Conservation (phyloP, 1,140 invertebrate species). For the Charaxes varanes region DNA sequence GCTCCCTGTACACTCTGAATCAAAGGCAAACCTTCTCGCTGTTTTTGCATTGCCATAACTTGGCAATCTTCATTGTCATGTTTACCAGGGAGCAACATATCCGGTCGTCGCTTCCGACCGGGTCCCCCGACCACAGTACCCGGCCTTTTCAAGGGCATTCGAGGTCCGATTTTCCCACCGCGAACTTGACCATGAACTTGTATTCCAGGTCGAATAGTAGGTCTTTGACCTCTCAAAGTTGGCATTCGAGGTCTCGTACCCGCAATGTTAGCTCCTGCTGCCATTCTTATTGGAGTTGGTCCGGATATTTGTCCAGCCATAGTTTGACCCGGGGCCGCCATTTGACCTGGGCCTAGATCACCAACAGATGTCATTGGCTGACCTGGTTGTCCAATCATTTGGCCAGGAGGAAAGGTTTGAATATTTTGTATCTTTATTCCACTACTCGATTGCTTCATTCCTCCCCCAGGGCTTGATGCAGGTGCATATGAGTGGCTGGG, state of each 20-base stretch:
- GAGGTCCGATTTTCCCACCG: slow-evolving; percentile 35
- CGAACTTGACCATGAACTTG: slow-evolving; percentile 58
- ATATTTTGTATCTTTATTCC: slow-evolving; percentile 59
- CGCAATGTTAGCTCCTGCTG: slow-evolving; percentile 35
- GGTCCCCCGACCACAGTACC: slow-evolving; percentile 30
- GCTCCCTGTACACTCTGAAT: slow-evolving; percentile 83
- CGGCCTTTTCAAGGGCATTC: slow-evolving; percentile 62
- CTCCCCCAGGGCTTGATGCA: slow-evolving; percentile 38
- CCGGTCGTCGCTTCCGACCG: slow-evolving; percentile 47
- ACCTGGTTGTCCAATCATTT: slow-evolving; percentile 24
- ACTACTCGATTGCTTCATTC: slow-evolving; percentile 40
- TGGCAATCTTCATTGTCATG: slow-evolving; percentile 71
- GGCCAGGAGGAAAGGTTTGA: slow-evolving; percentile 55
- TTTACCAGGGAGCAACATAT: slow-evolving; percentile 66
- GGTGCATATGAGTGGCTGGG: slow-evolving; percentile 40
- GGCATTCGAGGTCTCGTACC: slow-evolving; percentile 47
- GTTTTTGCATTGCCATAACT: slow-evolving; percentile 81
- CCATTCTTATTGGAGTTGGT: slow-evolving; percentile 49
- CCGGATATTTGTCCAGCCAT: slow-evolving; percentile 37
- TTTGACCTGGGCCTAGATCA: slow-evolving; percentile 21
- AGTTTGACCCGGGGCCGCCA: slow-evolving; percentile 28
- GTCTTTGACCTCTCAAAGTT: slow-evolving; percentile 37
- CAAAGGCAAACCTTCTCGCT: slow-evolving; percentile 81
- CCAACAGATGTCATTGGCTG: slow-evolving; percentile 14
- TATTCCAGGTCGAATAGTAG: slow-evolving; percentile 49